Evolutionary conservation across 2,888 invertebrate species (phyloP).

Genomic region (Eutolmus rufibarbis): DNA sequence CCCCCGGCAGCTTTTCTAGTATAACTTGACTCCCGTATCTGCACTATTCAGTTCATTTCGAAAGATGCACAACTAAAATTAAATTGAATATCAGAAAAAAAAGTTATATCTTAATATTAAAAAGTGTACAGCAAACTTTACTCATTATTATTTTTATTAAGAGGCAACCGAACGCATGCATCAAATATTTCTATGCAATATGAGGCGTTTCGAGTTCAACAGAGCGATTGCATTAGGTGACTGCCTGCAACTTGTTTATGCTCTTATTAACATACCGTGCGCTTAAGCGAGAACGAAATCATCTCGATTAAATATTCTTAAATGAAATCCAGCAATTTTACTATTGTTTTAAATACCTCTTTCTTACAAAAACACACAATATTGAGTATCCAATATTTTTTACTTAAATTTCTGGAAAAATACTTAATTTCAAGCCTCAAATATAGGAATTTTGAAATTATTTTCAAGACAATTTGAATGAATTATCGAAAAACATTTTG

Average conservation of each 20-base stretch:
- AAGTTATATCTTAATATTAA: neutral
- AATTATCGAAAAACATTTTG: no score
- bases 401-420: no score
- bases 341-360: no score
- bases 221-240: neutral
- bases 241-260: neutral
- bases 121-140: neutral
- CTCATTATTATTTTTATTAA: neutral
- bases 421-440: no score
- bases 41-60: neutral
- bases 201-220: neutral
- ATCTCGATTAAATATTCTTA: neutral
- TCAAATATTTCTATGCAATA: neutral
- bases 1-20: neutral
- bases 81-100: neutral
- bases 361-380: no score
- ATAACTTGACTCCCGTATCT: neutral
- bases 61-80: neutral
- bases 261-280: neutral
- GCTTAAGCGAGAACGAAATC: neutral
- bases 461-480: no score
- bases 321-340: neutral
- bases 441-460: no score
- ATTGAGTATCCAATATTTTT: no score
- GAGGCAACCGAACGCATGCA: neutral